These are phyloP conservation scores for Elgaria multicarinata DNA, from an alignment of 2,113 vertebrate species.

Conservation along the genomic window DNA sequence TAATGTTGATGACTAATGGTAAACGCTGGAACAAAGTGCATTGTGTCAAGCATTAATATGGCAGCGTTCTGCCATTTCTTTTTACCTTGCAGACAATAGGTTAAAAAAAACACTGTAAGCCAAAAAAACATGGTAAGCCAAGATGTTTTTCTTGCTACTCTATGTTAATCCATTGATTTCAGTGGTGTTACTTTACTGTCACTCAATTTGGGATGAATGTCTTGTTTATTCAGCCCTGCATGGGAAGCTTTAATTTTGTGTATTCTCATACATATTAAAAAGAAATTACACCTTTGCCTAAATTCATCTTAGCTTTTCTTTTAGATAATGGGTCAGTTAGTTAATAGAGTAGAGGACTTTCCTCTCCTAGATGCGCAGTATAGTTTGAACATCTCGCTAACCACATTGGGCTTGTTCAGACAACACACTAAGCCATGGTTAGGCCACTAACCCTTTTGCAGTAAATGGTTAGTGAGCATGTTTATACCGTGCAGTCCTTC, in stretches of 20 bases:
- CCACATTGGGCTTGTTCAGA: too few relatives aligned
- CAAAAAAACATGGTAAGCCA: neutral
- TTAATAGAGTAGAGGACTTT: neutral
- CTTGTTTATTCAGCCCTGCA: neutral
- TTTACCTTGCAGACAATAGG: too few relatives aligned
- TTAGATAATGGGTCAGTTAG: neutral
- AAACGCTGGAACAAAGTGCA: neutral
- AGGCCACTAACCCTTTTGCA: too few relatives aligned
- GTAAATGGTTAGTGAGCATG: too few relatives aligned
- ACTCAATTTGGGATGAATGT: neutral
- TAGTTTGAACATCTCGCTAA: neutral
- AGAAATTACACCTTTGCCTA: neutral
- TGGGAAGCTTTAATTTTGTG: neutral
- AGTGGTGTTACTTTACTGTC: neutral
- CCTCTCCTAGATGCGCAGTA: neutral
- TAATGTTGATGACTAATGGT: neutral
- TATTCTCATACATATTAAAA: neutral
- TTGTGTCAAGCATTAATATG: neutral
- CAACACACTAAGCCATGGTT: too few relatives aligned
- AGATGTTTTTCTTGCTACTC: neutral
- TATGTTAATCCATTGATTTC: neutral
- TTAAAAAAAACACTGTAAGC: neutral
- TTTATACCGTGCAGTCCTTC: neutral
- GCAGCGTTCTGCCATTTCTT: neutral
- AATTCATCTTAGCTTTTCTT: neutral